Percentiles rank a stretch among this genome's conserved stretches.
These are phyloP conservation scores for Aphelenchoides fujianensis DNA, from an alignment of 1,140 invertebrate species.

Conservation along the genomic window DNA sequence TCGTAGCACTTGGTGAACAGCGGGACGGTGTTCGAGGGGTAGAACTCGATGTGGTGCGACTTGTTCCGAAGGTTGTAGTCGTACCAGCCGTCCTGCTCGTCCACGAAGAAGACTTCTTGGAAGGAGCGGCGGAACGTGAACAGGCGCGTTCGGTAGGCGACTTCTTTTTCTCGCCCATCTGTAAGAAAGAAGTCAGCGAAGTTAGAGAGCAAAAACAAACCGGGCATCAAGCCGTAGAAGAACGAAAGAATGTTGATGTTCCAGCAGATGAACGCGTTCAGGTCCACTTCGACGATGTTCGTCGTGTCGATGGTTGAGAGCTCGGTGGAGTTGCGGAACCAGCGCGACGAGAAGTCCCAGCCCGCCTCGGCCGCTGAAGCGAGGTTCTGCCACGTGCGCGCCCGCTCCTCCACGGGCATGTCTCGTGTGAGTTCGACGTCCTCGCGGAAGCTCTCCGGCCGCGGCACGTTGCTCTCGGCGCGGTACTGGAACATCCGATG, in stretches of 20 bases:
- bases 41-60: conserved; percentile 74
- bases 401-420: conserved; percentile 29
- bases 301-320: conserved; percentile 60
- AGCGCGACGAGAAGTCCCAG: conserved; percentile 64
- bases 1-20: conserved; percentile 72
- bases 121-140: conserved; percentile 69
- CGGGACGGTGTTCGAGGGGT: conserved; percentile 77
- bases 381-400: conserved; percentile 40
- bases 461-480: conserved; percentile 68
- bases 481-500: conserved; percentile 55
- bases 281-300: conserved; percentile 64
- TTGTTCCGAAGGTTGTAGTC: conserved; percentile 74
- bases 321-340: conserved; percentile 53
- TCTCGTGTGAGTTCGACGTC: conserved; percentile 35
- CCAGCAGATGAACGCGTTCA: conserved; percentile 64
- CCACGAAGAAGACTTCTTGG: conserved; percentile 76
- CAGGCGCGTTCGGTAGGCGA: conserved; percentile 25
- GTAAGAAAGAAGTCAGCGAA: conserved; percentile 61
- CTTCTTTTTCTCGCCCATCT: conserved; percentile 65
- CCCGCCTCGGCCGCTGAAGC: conserved; percentile 64
- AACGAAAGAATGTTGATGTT: conserved; percentile 62
- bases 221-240: conserved; percentile 55
- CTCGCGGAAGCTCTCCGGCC: conserved; percentile 53
- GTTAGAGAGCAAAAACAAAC: conserved; percentile 24
- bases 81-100: conserved; percentile 78